Evolutionary conservation across 2,113 vertebrate genomes (phyloP).

Genomic region (Shinisaurus crocodilurus): DNA sequence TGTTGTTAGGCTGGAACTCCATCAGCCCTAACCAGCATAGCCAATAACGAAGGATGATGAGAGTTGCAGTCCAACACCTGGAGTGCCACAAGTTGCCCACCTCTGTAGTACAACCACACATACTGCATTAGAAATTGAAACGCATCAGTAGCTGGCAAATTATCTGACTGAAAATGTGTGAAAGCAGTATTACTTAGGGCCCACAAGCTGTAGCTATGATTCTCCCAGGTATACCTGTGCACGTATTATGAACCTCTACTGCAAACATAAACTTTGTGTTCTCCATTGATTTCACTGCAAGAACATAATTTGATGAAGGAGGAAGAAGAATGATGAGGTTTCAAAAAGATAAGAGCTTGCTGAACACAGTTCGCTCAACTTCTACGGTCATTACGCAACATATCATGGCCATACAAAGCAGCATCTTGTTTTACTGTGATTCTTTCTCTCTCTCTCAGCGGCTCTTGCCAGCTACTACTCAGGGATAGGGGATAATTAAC

Average conservation of each 20-base stretch:
- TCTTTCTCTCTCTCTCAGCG: not conserved
- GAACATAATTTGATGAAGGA: not conserved
- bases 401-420: not conserved
- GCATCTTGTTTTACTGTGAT: not conserved
- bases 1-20: too few relatives aligned
- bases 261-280: not conserved
- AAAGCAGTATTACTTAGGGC: too few relatives aligned
- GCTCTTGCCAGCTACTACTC: not conserved
- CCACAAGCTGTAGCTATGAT: not conserved
- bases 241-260: not conserved
- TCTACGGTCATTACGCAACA: not conserved
- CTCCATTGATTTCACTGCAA: not conserved
- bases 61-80: too few relatives aligned
- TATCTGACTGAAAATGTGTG: not conserved
- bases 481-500: too few relatives aligned
- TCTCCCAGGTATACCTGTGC: not conserved
- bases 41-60: too few relatives aligned
- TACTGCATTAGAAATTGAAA: not conserved
- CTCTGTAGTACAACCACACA: too few relatives aligned
- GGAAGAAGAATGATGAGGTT: not conserved
- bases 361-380: not conserved
- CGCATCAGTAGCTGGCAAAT: not conserved
- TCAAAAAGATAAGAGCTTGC: not conserved
- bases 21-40: too few relatives aligned
- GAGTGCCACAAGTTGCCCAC: too few relatives aligned